Evolutionary conservation across 1,140 invertebrate genomes (phyloP).

Genomic region (Cylas formicarius): DNA sequence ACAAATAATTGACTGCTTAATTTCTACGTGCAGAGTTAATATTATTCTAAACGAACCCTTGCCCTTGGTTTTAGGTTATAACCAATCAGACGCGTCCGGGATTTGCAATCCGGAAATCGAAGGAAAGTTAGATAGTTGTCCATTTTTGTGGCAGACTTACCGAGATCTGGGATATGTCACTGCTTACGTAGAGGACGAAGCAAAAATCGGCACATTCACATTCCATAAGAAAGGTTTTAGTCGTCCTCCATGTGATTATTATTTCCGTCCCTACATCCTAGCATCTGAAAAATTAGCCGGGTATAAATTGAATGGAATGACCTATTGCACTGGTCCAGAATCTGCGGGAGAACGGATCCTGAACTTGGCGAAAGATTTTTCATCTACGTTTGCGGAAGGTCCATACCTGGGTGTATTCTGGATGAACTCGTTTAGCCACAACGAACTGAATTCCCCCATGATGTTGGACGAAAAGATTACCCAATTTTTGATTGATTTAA

Average conservation of each 20-base stretch:
- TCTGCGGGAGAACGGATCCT: conserved; percentile 49
- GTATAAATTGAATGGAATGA: conserved; percentile 35
- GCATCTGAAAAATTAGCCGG: conserved; percentile 49
- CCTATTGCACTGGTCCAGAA: conserved; percentile 50
- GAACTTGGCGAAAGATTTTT: conserved; percentile 54
- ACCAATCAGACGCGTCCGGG: conserved; percentile 42
- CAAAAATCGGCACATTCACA: conserved; percentile 55
- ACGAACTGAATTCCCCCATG: conserved; percentile 52
- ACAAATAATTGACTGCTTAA: too few relatives aligned
- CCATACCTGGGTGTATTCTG: conserved; percentile 64
- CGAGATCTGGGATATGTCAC: conserved; percentile 53
- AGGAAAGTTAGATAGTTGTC: conserved; percentile 49
- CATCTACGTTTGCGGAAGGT: conserved; percentile 47
- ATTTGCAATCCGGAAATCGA: conserved; percentile 47
- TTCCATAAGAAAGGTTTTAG: conserved; percentile 54
- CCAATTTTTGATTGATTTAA: conserved; percentile 44
- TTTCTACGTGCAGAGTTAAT: too few relatives aligned
- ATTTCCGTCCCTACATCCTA: conserved; percentile 58
- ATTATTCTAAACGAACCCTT: too few relatives aligned
- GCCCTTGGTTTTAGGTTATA: too few relatives aligned
- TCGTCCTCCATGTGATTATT: conserved; percentile 65
- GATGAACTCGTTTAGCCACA: conserved; percentile 59
- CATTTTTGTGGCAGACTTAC: conserved; percentile 58
- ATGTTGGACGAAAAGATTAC: conserved; percentile 49
- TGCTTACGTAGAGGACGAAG: conserved; percentile 56